Base-by-base conservation (phyloP, 2,797 vertebrate genomes). In the Peromyscus eremicus region DNA sequence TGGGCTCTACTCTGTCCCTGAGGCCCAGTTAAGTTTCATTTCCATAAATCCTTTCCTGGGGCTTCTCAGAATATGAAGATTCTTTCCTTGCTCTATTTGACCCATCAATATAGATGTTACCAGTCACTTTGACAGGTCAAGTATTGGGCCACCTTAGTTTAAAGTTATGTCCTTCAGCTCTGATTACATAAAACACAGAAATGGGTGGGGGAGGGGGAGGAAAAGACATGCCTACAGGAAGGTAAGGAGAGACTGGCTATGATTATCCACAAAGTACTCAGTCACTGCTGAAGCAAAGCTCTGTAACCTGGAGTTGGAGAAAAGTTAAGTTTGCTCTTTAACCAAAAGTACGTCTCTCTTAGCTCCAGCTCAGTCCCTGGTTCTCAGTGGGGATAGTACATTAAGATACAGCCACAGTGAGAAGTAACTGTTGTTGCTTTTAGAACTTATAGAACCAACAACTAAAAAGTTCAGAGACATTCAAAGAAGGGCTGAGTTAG, bases 271-370 rank as follows among this genome's bases (percentile, higher is more conserved):
- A 12, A n/a, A 83, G n/a, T 9, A 46, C 19, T n/a, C 23, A 90
- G 10, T 10, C 84, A 86, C 13, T 34, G 21, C 40, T 27, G 88
- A 93, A 64, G 43, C 52, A 49, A 71, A 83, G 43, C 10, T 40
- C 21, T 9, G 87, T 68, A 32, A 60, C n/a, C 79, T 66, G 0
- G 12, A 64, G 27, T 13, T 73, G 77, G 73, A 70, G 1, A 13
- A 57, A 91, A 86, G 29, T 57, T 84, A 91, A 89, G 19, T 64
- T 81, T 90, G 46, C 37, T 96, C 60, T 3, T 85, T 86, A 60
- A 62, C 37, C 49, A 75, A 79, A 84, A 75, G 34, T 2, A 2
- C 6, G 27, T 81, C n/a, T 88, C 27, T 68, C 40, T 4, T 75
- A 37, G 52, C 52, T 75, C 34, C 14, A 27, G 37, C 46, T 19